A percentile compares a stretch with the other conserved stretches of the same genome.
These are phyloP conservation scores for Brotula barbata DNA, from an alignment of 2,797 vertebrate genomes.

Conservation along the genomic window DNA sequence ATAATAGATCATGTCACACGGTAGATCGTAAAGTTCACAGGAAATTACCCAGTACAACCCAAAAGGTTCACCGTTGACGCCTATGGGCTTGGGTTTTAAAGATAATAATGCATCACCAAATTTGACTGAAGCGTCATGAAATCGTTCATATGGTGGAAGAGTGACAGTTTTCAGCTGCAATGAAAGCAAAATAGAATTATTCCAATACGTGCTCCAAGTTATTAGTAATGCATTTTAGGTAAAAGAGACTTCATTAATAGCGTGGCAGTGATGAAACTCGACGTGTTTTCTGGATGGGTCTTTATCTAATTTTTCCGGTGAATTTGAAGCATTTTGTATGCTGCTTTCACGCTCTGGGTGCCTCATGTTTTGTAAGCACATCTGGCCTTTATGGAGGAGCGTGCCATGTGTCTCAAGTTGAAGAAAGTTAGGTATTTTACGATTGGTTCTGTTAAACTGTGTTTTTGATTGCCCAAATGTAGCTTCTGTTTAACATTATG, in stretches of 20 bases:
- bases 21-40: no score
- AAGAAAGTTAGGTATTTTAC: not conserved
- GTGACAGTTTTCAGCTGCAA: not conserved
- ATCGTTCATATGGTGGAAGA: not conserved
- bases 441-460: not conserved
- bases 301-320: not conserved
- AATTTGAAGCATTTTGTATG: not conserved
- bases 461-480: not conserved
- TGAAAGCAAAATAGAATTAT: no score
- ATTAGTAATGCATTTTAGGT: not conserved
- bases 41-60: no score
- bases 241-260: not conserved
- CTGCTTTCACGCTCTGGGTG: not conserved
- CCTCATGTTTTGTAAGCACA: not conserved
- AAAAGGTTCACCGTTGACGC: no score
- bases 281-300: no score
- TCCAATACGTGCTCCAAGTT: no score
- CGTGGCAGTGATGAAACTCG: no score
- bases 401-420: not conserved
- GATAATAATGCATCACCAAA: no score
- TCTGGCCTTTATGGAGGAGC: not conserved
- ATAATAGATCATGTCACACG: not conserved
- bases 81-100: not conserved
- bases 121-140: not conserved
- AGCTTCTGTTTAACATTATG: no score